These are phyloP conservation scores for Maconellicoccus hirsutus DNA, from an alignment of 1,140 invertebrate genomes.

Conservation along the genomic window DNA sequence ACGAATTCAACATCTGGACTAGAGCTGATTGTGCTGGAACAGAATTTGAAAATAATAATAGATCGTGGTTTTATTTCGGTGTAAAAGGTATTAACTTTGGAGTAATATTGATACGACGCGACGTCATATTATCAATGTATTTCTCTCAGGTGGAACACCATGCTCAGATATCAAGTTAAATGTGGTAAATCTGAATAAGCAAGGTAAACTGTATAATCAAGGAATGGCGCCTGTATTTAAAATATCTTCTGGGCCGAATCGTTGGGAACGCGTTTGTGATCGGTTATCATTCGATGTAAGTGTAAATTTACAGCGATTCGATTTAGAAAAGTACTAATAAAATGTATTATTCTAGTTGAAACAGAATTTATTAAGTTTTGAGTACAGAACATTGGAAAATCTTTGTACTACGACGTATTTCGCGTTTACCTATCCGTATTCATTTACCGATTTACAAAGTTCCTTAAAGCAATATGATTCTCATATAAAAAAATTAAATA, in stretches of 20 bases:
- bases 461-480: conserved; percentile 6
- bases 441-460: conserved; percentile 58
- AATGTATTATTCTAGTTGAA: conserved; percentile 40
- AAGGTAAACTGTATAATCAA: conserved; percentile 81
- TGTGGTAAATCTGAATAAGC: conserved; percentile 76
- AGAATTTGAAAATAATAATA: conserved; percentile 77
- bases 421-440: conserved; percentile 85
- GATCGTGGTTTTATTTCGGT: conserved; percentile 93
- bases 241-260: conserved; percentile 36
- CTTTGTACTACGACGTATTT: conserved; percentile 64
- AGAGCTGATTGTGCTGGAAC: conserved; percentile 77
- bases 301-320: no score
- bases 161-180: conserved; percentile 59
- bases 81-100: conserved; percentile 43
- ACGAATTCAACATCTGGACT: conserved; percentile 85
- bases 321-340: conserved; percentile 16
- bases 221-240: conserved; percentile 73
- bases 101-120: conserved; percentile 4
- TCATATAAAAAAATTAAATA: neutral
- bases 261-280: conserved; percentile 25
- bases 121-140: neutral
- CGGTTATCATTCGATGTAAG: conserved; percentile 24
- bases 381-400: conserved; percentile 60
- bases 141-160: conserved; percentile 39
- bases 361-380: conserved; percentile 65